Base-by-base conservation (phyloP, 2,888 invertebrate species). In the Altica lythri region DNA sequence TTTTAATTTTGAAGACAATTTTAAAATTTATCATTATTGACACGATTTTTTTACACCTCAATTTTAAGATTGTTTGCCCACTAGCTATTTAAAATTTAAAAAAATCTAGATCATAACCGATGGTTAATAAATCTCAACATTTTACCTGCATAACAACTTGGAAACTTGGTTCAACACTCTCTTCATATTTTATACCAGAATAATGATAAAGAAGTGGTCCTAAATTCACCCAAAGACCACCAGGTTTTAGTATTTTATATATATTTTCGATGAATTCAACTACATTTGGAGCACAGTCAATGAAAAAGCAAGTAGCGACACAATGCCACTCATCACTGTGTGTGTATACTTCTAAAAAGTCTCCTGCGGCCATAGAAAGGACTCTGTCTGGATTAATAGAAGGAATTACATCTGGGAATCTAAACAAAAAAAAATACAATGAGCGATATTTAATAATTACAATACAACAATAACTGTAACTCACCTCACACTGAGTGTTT, bases 251-350 rank as follows among this genome's bases (percentile, higher is more conserved):
- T 64, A 97, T 92, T 67, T 84, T 83, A 76, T 88, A 90, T 72
- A 98, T 97, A 40, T 89, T 86, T 79, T 97, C 95, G 22, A 99
- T 88, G 70, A 97, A 98, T 69, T 91, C 89, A 2, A 97, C 89
- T 12, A 98, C 88, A 75, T 99, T 99, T 55, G 92, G 91, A 1
- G 97, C 97, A 69, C 99, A 99, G 78, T 99, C 99, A 50, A 99
- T 92, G 76, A 99, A 99, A 79, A 99, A 99, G 65, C 97, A 96
- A 0, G 97, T 95, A 0, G 93, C 92, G 0, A 99, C 87, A 72
- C 93, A 95, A 70, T 95, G 86, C 90, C 95, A 96, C 44, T 85
- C 82, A 57, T 88, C 84, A 34, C 78, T 68, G 30, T 83, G 82
- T 1, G 81, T 85, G 72, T 90, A 90, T 5, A 95, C 92, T 80